These are phyloP conservation scores for Himalopsyche phryganea DNA, from an alignment of 1,140 invertebrate species.

Conservation along the genomic window DNA sequence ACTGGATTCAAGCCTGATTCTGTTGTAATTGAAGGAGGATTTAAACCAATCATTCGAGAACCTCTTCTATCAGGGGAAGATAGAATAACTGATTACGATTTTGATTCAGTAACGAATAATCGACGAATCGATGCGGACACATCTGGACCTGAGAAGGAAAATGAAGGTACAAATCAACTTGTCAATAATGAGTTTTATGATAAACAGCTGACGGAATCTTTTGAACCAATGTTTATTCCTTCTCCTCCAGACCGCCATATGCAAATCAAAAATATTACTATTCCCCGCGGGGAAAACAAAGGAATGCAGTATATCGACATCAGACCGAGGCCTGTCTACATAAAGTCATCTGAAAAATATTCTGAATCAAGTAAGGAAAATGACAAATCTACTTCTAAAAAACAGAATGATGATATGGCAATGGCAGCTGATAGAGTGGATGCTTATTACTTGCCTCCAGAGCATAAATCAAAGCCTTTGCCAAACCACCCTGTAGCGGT, in stretches of 20 bases:
- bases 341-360: conserved; percentile 38
- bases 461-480: conserved; percentile 39
- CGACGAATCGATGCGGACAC: conserved; percentile 53
- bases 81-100: conserved; percentile 49
- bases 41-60: conserved; percentile 73
- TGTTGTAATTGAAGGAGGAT: conserved; percentile 77
- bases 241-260: conserved; percentile 58
- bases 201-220: conserved; percentile 54
- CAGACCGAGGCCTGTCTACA: conserved; percentile 47
- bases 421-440: conserved; percentile 68
- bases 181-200: conserved; percentile 36
- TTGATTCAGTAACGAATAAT: conserved; percentile 45
- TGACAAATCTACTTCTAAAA: conserved; percentile 45
- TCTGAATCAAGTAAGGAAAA: conserved; percentile 37
- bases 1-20: conserved; percentile 76
- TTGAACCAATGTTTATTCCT: conserved; percentile 73
- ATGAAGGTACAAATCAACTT: conserved; percentile 44
- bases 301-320: conserved; percentile 44
- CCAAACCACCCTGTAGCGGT: conserved; percentile 46
- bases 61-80: conserved; percentile 52
- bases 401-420: conserved; percentile 52
- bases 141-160: conserved; percentile 47
- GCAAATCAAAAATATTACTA: conserved; percentile 45
- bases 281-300: conserved; percentile 43
- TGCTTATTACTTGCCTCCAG: conserved; percentile 66